These are phyloP conservation scores for Rhopilema esculentum DNA, from an alignment of 30 jellyfish, hydroid and myxozoan genomes.

Conservation along the genomic window DNA sequence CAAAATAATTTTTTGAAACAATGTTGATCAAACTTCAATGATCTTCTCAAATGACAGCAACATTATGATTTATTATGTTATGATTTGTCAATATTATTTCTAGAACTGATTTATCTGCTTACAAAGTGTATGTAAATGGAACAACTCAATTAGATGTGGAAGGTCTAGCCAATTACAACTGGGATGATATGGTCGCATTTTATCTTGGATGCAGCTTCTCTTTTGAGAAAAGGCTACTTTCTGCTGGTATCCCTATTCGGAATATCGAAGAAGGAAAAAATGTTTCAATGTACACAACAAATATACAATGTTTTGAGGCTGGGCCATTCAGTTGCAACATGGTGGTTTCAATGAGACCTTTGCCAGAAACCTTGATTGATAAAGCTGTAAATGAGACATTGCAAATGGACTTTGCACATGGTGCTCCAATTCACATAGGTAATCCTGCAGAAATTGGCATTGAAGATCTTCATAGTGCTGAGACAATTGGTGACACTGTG, in stretches of 20 bases:
- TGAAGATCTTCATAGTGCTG: slow-evolving; percentile 32
- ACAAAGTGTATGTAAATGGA: slow-evolving; percentile 73
- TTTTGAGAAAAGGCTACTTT: slow-evolving; percentile 70
- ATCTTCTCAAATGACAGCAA: too few species aligned
- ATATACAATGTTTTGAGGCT: slow-evolving; percentile 65
- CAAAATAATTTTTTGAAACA: too few species aligned
- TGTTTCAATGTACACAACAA: slow-evolving; percentile 81
- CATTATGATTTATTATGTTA: not conserved
- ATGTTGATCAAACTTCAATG: too few species aligned
- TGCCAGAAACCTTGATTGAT: slow-evolving; percentile 58
- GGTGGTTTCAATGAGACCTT: slow-evolving; percentile 91
- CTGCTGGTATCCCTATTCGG: slow-evolving; percentile 74
- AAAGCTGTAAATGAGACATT: slow-evolving; percentile 56
- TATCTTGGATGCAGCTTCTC: slow-evolving; percentile 95
- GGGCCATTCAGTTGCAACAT: slow-evolving; percentile 74
- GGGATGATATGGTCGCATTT: slow-evolving; percentile 87
- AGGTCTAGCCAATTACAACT: slow-evolving; percentile 29
- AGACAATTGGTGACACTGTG: slow-evolving; percentile 51
- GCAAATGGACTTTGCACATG: slow-evolving; percentile 86
- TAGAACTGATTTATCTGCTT: slow-evolving; percentile 87
- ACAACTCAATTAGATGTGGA: slow-evolving; percentile 1
- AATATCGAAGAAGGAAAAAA: slow-evolving; percentile 53
- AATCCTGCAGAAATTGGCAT: slow-evolving; percentile 83
- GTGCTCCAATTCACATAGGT: slow-evolving; percentile 97
- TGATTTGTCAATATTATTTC: not conserved